Evolutionary conservation across 2,888 invertebrate genomes (phyloP), one percentile per base, ranked within the genome.

Genomic region (Portevinia maculata): DNA sequence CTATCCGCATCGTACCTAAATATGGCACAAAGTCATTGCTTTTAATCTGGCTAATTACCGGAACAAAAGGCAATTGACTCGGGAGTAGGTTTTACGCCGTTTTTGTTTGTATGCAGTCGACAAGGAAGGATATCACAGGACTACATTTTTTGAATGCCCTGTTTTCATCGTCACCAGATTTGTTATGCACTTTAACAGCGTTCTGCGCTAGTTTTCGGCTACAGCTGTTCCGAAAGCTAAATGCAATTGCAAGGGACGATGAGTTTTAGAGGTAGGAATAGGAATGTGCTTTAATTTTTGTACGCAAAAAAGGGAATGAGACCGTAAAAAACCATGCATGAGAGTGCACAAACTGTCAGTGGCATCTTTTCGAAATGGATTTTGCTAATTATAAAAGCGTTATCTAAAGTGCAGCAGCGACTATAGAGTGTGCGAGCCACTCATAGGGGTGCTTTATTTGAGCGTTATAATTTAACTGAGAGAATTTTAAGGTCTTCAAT

Each of bases 21-120:
- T 48, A 9, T 76, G 19, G n/a, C 28, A 59, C 30, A 24, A 44
- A 9, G 30, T 34, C 57, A 59, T 71, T 70, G 64, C 48, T 52
- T 65, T 71, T 52, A 78, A 78, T 78, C 53, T 44, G 24, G 28
- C 53, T 79, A 79, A 74, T 79, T 79, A 74, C 32, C 46, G 48
- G 15, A 79, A 48, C 21, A 39, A 48, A 74, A 55, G 30, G 32
- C 41, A 48, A 50, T 39, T 37, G 37, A 15, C 9, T 32, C 0
- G 19, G 17, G 21, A 37, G 21, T 4, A 13, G 19, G n/a, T n/a
- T n/a, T n/a, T n/a, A n/a, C n/a, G n/a, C n/a, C n/a, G n/a, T n/a
- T n/a, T n/a, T 4, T 69, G 13, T 32, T 24, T 32, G 28, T 30
- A 15, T 32, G 50, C 8, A 21, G 21, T 15, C 13, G 37, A 15